Base-by-base conservation (phyloP, 2,113 vertebrate genomes). In the Rafetus swinhoei region DNA sequence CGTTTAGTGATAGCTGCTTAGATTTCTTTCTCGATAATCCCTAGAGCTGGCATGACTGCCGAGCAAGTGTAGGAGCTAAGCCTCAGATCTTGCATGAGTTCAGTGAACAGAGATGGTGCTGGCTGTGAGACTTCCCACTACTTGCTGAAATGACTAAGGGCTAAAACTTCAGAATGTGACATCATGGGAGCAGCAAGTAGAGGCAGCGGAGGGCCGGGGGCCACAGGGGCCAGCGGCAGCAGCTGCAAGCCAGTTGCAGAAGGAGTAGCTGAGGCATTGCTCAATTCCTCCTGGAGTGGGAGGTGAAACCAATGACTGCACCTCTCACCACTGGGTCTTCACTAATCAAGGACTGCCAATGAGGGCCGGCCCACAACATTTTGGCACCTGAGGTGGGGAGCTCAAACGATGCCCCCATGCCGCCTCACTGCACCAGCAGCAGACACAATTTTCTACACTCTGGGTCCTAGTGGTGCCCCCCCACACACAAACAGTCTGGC, bases 241-340 rank as follows among this genome's bases (percentile, higher is more conserved):
- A 69, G 13, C 65, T 69, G 32, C 16, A 4, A 69, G 65, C 32
- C 65, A n/a, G 32, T 9, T 69, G 29, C 32, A 69, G 32, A 32
- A 14, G 13, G 27, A 65, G 29, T 5, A 15, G 60, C 60, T 32
- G 60, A 69, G 62, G 32, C 32, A n/a, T 69, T 69, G 62, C 62
- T n/a, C 7, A 3, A n/a, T 69, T 19, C 29, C 5, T 12, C 14
- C 13, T 0, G 14, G 13, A 15, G 14, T 29, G 25, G 27, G 27
- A n/a, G 6, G 32, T 69, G 32, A 69, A n/a, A n/a, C 32, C 16
- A n/a, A 32, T n/a, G 62, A 69, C 7, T n/a, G 32, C 62, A 69
- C 16, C 32, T 69, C 32, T 69, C 29, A 69, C 32, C 16, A 18
- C 62, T 69, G 62, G 16, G 32, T n/a, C 62, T n/a, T 69, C 16